Conservation (phyloP, 2,113 vertebrate genomes). For the Bubalus kerabau region DNA sequence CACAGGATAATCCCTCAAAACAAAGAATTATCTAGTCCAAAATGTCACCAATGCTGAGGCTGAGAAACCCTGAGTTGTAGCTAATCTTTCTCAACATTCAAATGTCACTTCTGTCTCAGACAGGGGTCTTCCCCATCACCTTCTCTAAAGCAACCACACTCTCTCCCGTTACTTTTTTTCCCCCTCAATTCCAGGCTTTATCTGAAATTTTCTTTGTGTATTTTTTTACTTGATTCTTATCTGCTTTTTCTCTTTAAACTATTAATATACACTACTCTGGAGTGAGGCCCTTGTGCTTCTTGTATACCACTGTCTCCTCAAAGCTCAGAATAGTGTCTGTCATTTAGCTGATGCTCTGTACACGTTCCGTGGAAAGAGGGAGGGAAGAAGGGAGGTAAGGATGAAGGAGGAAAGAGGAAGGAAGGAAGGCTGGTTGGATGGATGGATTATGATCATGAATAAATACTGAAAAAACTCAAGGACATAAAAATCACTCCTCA, state of each 20-base stretch:
- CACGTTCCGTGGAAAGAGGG: not conserved
- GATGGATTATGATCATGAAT: not conserved
- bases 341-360: not conserved
- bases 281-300: not conserved
- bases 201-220: not conserved
- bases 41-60: not conserved
- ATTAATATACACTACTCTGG: not conserved
- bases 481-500: not conserved
- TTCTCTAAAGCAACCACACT: not conserved
- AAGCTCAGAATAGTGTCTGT: not conserved
- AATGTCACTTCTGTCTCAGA: not conserved
- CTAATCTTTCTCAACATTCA: not conserved
- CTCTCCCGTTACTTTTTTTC: not conserved
- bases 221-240: not conserved
- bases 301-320: not conserved
- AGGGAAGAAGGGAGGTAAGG: no score
- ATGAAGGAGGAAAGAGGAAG: not conserved
- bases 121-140: not conserved
- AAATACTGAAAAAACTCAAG: not conserved
- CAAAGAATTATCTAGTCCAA: not conserved
- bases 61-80: not conserved
- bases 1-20: not conserved
- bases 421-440: not conserved
- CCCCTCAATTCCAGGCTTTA: not conserved
- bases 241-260: not conserved